Evolutionary conservation across 2,113 vertebrate genomes (phyloP), one percentile per base, ranked within the genome.

Genomic region (Leptocoma aspasia): DNA sequence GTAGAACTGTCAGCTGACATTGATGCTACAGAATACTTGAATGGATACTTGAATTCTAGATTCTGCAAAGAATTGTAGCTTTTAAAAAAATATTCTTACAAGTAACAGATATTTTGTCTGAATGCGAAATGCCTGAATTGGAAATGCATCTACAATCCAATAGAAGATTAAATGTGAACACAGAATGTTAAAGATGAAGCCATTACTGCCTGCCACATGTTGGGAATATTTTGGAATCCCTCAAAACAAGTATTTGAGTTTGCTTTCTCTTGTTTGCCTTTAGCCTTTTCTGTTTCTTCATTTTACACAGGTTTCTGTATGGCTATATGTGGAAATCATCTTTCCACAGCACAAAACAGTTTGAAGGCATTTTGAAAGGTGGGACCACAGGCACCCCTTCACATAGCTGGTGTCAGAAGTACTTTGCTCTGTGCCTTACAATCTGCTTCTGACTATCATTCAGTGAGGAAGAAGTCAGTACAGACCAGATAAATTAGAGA

Each of bases 201-300:
- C 17, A 21, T 21, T 37, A 33, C 14, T 54, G 5, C 3, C 13
- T n/a, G 15, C 3, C 2, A 3, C 3, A 4, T 6, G 4, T 27
- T 30, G 3, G 31, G 16, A 30, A 35, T 64, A 3, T 42, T 77
- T 59, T 60, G 14, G 54, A 86, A 73, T 59, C 20, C 10, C 21
- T 15, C 26, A 70, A 78, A 88, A 57, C 5, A 28, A 11, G 41
- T 45, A 3, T 63, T 13, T 27, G 27, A 42, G 13, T 73, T 33
- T 80, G 9, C 39, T 63, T 79, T 35, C 26, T 31, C 57, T 73
- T 30, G 2, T 33, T 77, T 87, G 16, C 7, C 30, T 65, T 82
- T 31, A 77, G 9, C 4, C 1, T 63, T 75, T 41, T 53, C 50
- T 69, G 24, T 37, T 89, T 83, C 27, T 44, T 53, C 15, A 53